Evolutionary conservation across 2,888 invertebrate genomes (phyloP).

Genomic region (Pyrocoelia pectoralis): DNA sequence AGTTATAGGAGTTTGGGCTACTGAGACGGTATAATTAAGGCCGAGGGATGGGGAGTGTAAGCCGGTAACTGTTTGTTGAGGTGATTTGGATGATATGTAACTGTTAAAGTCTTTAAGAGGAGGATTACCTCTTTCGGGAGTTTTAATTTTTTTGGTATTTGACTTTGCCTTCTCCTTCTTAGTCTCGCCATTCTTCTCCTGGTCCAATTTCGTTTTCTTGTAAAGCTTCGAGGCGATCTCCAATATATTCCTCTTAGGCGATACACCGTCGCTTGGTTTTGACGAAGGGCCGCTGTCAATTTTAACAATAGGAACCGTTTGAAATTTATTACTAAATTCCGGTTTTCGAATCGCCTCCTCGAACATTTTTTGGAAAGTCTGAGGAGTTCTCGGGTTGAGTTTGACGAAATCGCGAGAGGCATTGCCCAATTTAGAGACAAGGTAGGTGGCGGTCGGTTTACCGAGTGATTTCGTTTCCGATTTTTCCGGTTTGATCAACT

Average conservation of each 20-base stretch:
- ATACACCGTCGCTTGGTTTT: not conserved
- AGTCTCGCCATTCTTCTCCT: conserved; percentile 36
- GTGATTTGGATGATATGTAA: conserved; percentile 39
- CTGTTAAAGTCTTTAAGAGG: conserved; percentile 33
- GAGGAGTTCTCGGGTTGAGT: conserved; percentile 44
- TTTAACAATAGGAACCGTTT: conserved; percentile 13
- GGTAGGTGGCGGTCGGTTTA: conserved; percentile 10
- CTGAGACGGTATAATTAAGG: conserved; percentile 56
- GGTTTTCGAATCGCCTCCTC: conserved; percentile 56
- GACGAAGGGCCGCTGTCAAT: not conserved
- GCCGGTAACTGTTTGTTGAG: conserved; percentile 46
- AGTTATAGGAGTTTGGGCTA: conserved; percentile 33
- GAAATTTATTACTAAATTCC: conserved; percentile 34
- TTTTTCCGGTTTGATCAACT: conserved; percentile 12
- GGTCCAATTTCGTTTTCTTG: conserved; percentile 53
- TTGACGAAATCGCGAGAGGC: conserved; percentile 9
- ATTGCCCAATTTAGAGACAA: not conserved
- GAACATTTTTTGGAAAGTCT: conserved; percentile 59
- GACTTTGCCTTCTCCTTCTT: not conserved
- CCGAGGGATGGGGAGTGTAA: conserved; percentile 55
- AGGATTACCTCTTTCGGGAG: conserved; percentile 16
- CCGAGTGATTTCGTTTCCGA: not conserved
- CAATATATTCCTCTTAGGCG: conserved; percentile 48
- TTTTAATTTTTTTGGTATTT: not conserved
- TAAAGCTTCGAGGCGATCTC: conserved; percentile 56